Evolutionary conservation across 2,797 vertebrate genomes (phyloP), one percentile per base, ranked within the genome.

Genomic region (Microtus agrestis): DNA sequence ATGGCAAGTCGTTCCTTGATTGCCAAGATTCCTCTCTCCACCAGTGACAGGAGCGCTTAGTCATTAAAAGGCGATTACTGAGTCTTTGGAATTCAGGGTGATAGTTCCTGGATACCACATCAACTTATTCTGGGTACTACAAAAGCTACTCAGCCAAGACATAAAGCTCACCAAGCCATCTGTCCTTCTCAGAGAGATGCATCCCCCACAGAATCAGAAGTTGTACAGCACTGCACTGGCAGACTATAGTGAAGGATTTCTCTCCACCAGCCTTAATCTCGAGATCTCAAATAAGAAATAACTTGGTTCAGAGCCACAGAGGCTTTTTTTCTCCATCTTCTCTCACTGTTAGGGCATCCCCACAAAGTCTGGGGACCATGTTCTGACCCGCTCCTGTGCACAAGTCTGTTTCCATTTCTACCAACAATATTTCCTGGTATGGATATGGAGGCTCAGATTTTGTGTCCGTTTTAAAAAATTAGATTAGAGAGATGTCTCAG

Each of bases 1-100:
- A 84, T 27, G 7, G 69, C 69, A 78, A 96, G 34, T 82, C 23
- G 25, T 37, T 93, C 56, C 11, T 77, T 71, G n/a, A 92, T 88
- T 84, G 48, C 37, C 94, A 88, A 91, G 74, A 79, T 78, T 82
- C n/a, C 71, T 17, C 4, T 71, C 9, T 88, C 78, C 21, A 71
- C 15, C 63, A 48, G 63, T 19, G 25, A 79, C 63, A 80, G 48
- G 48, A 78, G 9, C 54, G 14, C 69, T 25, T 34, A 48, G 13
- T 59, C 12, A 40, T 51, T 51, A 88, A 51, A 27, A 69, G 84
- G 76, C 7, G 12, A 13, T 87, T 76, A 77, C 21, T 9, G 65
- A 31, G 43, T 79, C 23, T 73, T 37, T 67, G 61, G 81, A 87
- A 92, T 67, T n/a, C 54, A 92, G 46, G 59, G 37, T 84, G 48